Evolutionary conservation across 2,797 vertebrate species (phyloP), one percentile per base, ranked within the genome.

Genomic region (Trematomus bernacchii): DNA sequence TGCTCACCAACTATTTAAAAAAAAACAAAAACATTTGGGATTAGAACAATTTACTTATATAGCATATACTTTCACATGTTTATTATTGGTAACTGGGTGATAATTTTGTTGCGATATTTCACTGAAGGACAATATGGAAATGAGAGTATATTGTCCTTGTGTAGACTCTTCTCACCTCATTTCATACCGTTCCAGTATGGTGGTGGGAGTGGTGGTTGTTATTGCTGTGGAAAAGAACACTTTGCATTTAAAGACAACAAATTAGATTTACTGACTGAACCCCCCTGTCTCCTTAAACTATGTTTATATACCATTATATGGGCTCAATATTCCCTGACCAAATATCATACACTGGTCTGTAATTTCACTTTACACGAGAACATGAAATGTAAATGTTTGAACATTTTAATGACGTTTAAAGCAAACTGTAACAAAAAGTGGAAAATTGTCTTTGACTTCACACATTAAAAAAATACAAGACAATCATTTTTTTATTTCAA

Each of bases 1-100:
- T 3, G 2, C n/a, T 93, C 93, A 94, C 71, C 76, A 90, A 14
- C 91, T 91, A 23, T 3, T 21, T 10, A 12, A 69, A 58, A 76
- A 7, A 76, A 52, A 77, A n/a, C n/a, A 10, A 50, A 16, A 77
- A 18, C 61, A 43, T 66, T 2, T 48, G 5, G 0, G 4, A 62
- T 50, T 30, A 14, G 7, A 53, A 50, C 52, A 0, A 57, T 8
- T 61, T 46, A 12, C 10, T 70, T 55, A 46, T 50, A 11, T 16
- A 1, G 15, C 3, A 64, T 18, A 27, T 59, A 1, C 47, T 10
- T 66, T 60, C 15, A 66, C n/a, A 27, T n/a, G 1, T 30, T 11
- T 12, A 21, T 58, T 4, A 58, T 63, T 57, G 0, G 40, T n/a
- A 37, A 58, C 8, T 23, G 27, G 3, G 43, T 55, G 3, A n/a